Conservation (phyloP, 2,797 vertebrate genomes). For the Orientallactaga sibirica region DNA sequence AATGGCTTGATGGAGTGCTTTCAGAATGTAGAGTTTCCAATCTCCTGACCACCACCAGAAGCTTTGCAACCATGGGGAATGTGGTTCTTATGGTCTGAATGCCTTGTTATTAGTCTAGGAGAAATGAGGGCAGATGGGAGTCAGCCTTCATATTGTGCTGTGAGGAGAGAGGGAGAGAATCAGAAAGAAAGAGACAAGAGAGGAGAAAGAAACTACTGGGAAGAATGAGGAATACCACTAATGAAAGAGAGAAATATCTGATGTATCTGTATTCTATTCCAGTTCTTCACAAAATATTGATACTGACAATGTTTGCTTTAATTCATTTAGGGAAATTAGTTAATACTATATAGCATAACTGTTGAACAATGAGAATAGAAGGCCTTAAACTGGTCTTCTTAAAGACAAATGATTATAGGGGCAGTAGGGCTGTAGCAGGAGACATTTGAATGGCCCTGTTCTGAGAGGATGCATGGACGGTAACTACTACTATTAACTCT, state of each 20-base stretch:
- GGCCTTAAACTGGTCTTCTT: not conserved
- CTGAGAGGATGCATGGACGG: not conserved
- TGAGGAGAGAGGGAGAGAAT: not conserved
- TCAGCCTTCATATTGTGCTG: not conserved
- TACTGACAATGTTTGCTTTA: not conserved
- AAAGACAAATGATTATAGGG: not conserved
- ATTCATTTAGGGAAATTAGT: not conserved
- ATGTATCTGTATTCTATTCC: not conserved
- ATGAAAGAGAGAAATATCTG: not conserved
- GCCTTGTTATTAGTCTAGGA: constrained; percentile 31
- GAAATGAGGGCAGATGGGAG: constrained; percentile 58
- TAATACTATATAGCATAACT: not conserved
- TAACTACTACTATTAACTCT: not conserved
- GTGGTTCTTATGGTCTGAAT: not conserved
- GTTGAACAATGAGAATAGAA: not conserved
- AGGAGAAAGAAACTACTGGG: not conserved
- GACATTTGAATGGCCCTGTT: not conserved
- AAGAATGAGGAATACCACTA: not conserved
- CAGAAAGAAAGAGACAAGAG: too few species aligned
- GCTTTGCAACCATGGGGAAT: constrained; percentile 55
- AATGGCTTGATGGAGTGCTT: constrained; percentile 77
- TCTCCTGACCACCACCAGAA: constrained; percentile 70
- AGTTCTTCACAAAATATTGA: not conserved
- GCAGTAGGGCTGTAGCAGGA: not conserved
- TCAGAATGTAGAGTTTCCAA: constrained; percentile 63